phyloP scores from a whole-genome alignment of 2,888 invertebrate genomes.

The Parasteatoda lunata region DNA sequence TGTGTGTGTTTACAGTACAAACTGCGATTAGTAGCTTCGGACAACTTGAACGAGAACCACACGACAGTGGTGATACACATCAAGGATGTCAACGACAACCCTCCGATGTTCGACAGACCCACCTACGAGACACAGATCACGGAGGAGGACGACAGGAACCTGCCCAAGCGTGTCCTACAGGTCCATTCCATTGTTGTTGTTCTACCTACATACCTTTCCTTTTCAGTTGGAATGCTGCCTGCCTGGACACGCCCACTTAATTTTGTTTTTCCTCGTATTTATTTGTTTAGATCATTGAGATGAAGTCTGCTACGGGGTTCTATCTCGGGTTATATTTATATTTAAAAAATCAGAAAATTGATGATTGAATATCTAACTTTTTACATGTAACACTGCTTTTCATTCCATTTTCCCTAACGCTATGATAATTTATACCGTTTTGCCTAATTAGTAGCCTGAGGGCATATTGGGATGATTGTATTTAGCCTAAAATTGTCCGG shows the following conservation, averaged over 20 bases:
- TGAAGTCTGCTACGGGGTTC: too few species aligned
- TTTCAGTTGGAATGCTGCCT: neutral
- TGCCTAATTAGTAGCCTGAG: too few species aligned
- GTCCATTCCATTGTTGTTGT: constrained; percentile 74
- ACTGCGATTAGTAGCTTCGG: constrained; percentile 93
- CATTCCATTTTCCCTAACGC: too few species aligned
- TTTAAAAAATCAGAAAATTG: too few species aligned
- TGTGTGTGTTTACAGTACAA: constrained; percentile 82
- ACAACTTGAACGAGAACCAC: constrained; percentile 97
- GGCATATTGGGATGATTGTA: too few species aligned
- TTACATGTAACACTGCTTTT: too few species aligned
- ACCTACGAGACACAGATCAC: constrained; percentile 96
- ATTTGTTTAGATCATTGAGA: too few species aligned
- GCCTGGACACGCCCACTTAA: neutral
- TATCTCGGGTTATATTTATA: too few species aligned
- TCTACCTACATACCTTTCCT: neutral
- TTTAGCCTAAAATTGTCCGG: too few species aligned
- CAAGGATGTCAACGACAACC: constrained; percentile 98
- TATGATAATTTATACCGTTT: too few species aligned
- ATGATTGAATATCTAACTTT: too few species aligned
- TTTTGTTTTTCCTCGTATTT: neutral
- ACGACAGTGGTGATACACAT: constrained; percentile 97
- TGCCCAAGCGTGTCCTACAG: constrained; percentile 94
- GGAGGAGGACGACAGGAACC: constrained; percentile 94
- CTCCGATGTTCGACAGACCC: constrained; percentile 95